These are phyloP conservation scores for Lepilemur septentrionalis DNA, from an alignment of 2,797 vertebrate species.

Conservation along the genomic window DNA sequence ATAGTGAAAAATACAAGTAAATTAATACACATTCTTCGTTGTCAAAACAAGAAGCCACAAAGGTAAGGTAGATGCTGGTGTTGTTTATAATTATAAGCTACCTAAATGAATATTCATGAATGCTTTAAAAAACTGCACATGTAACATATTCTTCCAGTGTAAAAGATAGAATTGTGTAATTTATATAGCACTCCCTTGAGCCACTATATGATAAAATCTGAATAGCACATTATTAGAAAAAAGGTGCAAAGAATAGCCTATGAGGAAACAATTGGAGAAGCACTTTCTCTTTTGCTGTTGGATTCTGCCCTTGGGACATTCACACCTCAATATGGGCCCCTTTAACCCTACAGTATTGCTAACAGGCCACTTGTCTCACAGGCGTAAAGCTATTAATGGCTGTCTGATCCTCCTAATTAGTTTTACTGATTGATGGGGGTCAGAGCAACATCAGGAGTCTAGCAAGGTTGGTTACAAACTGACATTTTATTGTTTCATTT, in stretches of 20 bases:
- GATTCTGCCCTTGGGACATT: neutral
- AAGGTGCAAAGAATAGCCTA: slow-evolving; percentile 16
- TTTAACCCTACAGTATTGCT: neutral
- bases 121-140: neutral
- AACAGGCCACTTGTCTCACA: neutral
- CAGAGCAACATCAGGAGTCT: slow-evolving; percentile 41
- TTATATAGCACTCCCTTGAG: neutral
- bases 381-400: neutral
- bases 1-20: neutral
- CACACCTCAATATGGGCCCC: neutral
- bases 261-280: neutral
- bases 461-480: slow-evolving; percentile 42
- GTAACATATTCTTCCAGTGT: neutral
- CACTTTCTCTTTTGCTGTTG: neutral
- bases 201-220: neutral
- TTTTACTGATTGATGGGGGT: slow-evolving; percentile 65
- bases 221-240: neutral
- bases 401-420: slow-evolving; percentile 69
- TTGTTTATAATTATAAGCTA: neutral
- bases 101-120: neutral
- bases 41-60: neutral
- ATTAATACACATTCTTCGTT: neutral
- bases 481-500: slow-evolving; percentile 64
- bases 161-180: slow-evolving; percentile 24
- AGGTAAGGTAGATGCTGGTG: neutral